Conservation (phyloP, 2,113 vertebrate genomes). For the Nicator chloris region DNA sequence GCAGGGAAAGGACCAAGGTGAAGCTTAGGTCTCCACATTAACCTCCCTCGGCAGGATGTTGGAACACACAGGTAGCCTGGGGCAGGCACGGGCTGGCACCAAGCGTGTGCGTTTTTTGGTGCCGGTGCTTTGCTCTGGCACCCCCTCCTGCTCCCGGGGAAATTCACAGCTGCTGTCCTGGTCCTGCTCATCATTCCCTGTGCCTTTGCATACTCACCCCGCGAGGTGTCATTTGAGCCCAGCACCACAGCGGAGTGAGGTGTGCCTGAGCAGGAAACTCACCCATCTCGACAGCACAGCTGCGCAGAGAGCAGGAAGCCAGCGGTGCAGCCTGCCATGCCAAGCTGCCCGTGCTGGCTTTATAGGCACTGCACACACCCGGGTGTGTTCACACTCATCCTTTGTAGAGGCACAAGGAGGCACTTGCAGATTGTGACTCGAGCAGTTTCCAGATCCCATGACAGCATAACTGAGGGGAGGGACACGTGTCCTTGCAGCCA, state of each 20-base stretch:
- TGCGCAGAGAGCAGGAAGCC: not conserved
- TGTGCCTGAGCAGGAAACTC: constrained; percentile 3
- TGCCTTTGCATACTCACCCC: not conserved
- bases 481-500: not conserved
- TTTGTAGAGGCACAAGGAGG: constrained; percentile 2
- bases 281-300: constrained; percentile 27
- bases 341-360: fast-evolving
- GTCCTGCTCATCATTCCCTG: not conserved
- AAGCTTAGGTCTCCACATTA: not conserved
- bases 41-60: not conserved
- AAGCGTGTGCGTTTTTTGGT: not conserved
- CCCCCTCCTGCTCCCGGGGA: not conserved
- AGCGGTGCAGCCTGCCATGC: not conserved
- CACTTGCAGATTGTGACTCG: not conserved
- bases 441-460: not conserved
- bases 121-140: not conserved
- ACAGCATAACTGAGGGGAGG: not conserved
- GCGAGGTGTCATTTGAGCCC: not conserved
- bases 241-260: not conserved
- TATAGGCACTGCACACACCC: constrained; percentile 39
- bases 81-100: not conserved
- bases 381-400: not conserved
- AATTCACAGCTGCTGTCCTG: not conserved
- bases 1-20: not conserved
- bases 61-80: not conserved